Evolutionary conservation across 2,797 vertebrate species (phyloP), one percentile per base, ranked within the genome.

Genomic region (Tauraco hartlaubi): DNA sequence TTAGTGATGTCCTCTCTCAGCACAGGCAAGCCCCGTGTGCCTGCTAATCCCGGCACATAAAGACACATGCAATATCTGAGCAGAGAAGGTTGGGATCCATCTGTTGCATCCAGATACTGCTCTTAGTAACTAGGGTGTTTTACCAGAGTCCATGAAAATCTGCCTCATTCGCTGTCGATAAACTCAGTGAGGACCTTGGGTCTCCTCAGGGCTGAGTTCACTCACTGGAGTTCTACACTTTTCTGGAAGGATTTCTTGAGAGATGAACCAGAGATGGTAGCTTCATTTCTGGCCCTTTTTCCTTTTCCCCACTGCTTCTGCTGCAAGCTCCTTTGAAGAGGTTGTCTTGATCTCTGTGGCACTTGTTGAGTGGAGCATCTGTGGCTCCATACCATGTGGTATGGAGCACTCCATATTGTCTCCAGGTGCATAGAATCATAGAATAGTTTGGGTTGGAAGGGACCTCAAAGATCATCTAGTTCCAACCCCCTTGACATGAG

Each of bases 311-410:
- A 52, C 11, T 58, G 25, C 9, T 7, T 76, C 43, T 79, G 13
- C 48, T 66, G 29, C 15, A 15, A 85, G 33, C 20, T 62, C 9
- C n/a, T 72, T 67, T 55, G 59, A 67, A 81, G 43, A 18, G 14
- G 26, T 80, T 54, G 16, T 64, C 29, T 18, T 54, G 29, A 31
- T 66, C n/a, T 9, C 26, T 51, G 18, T 73, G 63, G 48, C 61
- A 76, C 17, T 25, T 35, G 26, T 16, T 52, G 17, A 66, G 46
- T 1, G 2, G 51, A 9, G 15, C 48, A 6, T 17, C 49, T 25
- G 12, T 12, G 31, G 22, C 31, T 59, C 35, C 25, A 12, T 3
- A 6, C 7, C 2, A 1, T 3, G 2, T 19, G 37, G 7, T 4
- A 2, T 56, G n/a, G 63, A 22, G 6, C 25, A 72, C 8, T 15